phyloP scores from a whole-genome alignment of 1,140 invertebrate species.

The Acromyrmex echinatior region DNA sequence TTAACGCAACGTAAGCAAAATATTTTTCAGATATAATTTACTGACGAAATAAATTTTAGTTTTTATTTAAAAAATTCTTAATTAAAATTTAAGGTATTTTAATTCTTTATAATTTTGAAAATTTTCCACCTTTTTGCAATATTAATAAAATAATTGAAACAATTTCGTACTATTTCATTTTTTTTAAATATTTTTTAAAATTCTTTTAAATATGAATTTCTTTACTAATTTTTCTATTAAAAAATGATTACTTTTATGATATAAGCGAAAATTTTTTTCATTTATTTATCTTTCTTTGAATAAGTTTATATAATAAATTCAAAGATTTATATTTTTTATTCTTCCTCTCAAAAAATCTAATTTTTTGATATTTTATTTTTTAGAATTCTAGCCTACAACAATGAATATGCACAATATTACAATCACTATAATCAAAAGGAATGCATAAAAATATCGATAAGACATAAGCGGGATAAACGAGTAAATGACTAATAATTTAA shows the following conservation, averaged over 20 bases:
- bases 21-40: too few species aligned
- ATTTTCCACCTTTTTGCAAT: not conserved
- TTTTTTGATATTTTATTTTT: not conserved
- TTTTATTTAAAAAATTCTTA: not conserved
- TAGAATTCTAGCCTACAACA: not conserved
- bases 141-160: not conserved
- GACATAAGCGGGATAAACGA: conserved; percentile 3
- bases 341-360: not conserved
- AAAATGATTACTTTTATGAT: not conserved
- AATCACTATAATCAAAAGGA: conserved; percentile 14
- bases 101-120: not conserved
- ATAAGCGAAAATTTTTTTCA: not conserved
- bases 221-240: not conserved
- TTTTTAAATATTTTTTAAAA: not conserved
- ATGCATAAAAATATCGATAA: conserved; percentile 38
- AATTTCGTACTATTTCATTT: not conserved
- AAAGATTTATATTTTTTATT: not conserved
- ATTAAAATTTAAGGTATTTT: not conserved
- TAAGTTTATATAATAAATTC: too few species aligned
- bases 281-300: too few species aligned
- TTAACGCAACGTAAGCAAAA: not conserved
- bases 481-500: conserved; percentile 45
- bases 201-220: not conserved
- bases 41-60: not conserved
- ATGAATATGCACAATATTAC: not conserved